Evolutionary conservation across 2,797 vertebrate genomes (phyloP).

Genomic region (Hafferia zeledoni): DNA sequence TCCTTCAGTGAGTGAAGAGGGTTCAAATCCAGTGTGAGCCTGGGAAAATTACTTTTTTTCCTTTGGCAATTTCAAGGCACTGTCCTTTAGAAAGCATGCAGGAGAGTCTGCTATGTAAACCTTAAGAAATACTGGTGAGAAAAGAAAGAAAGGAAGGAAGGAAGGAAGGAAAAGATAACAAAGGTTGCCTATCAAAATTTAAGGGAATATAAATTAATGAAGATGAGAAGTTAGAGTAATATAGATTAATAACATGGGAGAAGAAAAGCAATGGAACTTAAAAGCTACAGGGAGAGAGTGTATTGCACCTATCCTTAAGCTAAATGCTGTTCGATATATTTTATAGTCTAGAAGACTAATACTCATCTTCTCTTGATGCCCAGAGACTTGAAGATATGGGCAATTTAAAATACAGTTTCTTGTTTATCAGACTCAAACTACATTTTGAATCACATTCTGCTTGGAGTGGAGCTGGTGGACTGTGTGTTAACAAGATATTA

Average conservation of each 20-base stretch:
- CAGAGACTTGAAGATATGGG: neutral
- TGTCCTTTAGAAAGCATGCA: neutral
- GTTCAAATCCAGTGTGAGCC: neutral
- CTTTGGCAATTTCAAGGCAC: neutral
- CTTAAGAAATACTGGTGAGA: neutral
- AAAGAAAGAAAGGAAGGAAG: neutral
- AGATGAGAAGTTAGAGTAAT: neutral
- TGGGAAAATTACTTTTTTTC: neutral
- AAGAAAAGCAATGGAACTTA: neutral
- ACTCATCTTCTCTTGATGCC: neutral
- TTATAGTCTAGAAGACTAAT: neutral
- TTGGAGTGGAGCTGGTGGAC: neutral
- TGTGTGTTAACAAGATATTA: neutral
- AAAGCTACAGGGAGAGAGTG: neutral
- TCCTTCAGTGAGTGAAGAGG: neutral
- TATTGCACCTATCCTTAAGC: neutral
- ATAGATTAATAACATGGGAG: neutral
- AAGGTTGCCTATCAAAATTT: neutral
- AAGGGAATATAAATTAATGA: neutral
- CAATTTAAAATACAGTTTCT: neutral
- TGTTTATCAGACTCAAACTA: neutral
- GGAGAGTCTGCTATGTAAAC: neutral
- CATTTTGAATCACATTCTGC: neutral
- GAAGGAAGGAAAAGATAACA: neutral
- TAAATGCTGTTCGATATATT: neutral